Percentiles rank a stretch among this genome's conserved stretches.
Evolutionary conservation across 2,888 invertebrate species (phyloP).

Genomic region (Saturnia japonica): DNA sequence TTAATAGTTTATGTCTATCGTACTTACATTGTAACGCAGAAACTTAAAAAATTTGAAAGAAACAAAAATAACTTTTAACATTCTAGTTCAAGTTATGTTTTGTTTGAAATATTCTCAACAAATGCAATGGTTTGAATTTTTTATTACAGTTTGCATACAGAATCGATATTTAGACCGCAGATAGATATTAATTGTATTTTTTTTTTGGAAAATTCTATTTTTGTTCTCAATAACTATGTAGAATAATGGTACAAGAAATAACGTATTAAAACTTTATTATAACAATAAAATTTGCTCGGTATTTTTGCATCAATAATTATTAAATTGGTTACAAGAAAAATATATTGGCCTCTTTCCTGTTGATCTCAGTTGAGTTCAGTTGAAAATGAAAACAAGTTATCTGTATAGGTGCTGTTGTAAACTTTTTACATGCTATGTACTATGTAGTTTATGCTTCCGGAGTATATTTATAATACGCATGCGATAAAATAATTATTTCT

Average conservation of each 20-base stretch:
- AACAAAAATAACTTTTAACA: too few relatives aligned
- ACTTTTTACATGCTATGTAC: background rate
- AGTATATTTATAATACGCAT: background rate
- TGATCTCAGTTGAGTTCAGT: too few relatives aligned
- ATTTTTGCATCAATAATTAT: background rate
- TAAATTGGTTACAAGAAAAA: background rate
- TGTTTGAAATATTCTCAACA: background rate
- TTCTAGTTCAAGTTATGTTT: background rate
- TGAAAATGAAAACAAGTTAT: too few relatives aligned
- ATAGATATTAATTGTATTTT: background rate
- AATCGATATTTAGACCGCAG: background rate
- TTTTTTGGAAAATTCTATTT: background rate
- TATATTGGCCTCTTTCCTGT: background rate
- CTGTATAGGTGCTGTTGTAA: background rate
- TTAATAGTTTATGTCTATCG: background rate
- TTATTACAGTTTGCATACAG: background rate
- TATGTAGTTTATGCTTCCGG: background rate
- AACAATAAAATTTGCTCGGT: background rate
- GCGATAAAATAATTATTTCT: background rate
- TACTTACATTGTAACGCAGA: too few relatives aligned
- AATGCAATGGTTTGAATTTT: background rate
- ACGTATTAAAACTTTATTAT: background rate
- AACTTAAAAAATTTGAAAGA: too few relatives aligned
- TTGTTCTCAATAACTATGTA: background rate
- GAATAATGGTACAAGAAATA: background rate